These are phyloP conservation scores for Helicoverpa zea DNA, from an alignment of 1,140 invertebrate species.

Conservation along the genomic window DNA sequence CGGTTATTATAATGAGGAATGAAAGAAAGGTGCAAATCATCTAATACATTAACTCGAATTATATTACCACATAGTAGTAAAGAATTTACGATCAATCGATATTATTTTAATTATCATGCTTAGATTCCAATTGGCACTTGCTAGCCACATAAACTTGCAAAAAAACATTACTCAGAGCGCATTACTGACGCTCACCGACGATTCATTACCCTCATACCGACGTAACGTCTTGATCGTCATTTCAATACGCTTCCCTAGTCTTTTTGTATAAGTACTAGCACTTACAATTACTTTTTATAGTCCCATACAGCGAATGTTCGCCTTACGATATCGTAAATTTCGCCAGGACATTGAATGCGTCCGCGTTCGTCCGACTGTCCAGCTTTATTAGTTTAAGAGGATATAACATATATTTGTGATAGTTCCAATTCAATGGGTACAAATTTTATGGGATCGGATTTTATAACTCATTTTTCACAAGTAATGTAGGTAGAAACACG, in stretches of 20 bases:
- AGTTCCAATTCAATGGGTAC: conserved; percentile 51
- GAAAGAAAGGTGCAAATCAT: neutral
- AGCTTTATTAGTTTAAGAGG: conserved; percentile 54
- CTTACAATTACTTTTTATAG: conserved; percentile 57
- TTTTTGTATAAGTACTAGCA: conserved; percentile 41
- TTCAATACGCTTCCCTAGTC: conserved; percentile 43
- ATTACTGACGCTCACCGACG: conserved; percentile 18
- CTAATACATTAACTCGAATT: neutral
- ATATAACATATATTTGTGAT: conserved; percentile 54
- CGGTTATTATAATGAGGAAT: neutral
- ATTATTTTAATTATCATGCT: neutral
- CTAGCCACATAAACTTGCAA: conserved; percentile 4
- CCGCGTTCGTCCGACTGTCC: conserved; percentile 50
- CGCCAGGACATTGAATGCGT: conserved; percentile 52
- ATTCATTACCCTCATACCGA: conserved; percentile 24
- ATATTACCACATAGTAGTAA: no score
- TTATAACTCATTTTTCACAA: conserved; percentile 39
- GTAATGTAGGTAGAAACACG: conserved; percentile 26
- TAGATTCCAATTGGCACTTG: neutral
- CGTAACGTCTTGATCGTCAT: conserved; percentile 47
- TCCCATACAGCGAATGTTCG: conserved; percentile 49
- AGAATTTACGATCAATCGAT: neutral
- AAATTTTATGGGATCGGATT: conserved; percentile 54
- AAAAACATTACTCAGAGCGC: conserved; percentile 32
- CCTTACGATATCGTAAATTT: conserved; percentile 54